Evolutionary conservation across 2,113 vertebrate genomes (phyloP), one percentile per base, ranked within the genome.

Genomic region (Dicrurus megarhynchus): DNA sequence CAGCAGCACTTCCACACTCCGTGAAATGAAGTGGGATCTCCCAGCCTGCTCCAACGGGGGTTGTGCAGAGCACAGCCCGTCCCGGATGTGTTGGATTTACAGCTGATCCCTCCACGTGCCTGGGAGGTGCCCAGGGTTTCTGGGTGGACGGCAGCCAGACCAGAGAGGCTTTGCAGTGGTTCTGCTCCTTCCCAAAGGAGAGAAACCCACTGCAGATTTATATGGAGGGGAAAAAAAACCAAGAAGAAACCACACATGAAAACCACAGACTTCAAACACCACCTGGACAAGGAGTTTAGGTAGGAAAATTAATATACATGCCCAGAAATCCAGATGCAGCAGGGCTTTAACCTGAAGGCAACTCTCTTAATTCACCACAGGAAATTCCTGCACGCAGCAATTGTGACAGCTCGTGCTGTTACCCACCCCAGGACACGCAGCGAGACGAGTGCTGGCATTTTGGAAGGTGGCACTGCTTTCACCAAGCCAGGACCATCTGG

Each of bases 171-270:
- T 69, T 84, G 64, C 19, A 33, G 80, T 52, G 55, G 23, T 74
- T 90, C 68, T 70, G 37, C 28, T 80, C 39, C 2, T 27, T 84
- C 71, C 76, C 55, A 2, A 50, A 59, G 55, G 70, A 79, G 13
- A 49, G 7, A 83, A 88, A 74, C 32, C 30, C 79, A 32, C 6
- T 1, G 47, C 15, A 76, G 60, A 77, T 77, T 83, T 55, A 59
- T 37, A 30, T 0, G 4, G 41, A 37, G 6, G 0, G 13, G 0
- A 1, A 7, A 16, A 9, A 22, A 19, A 24, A 2, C 3, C 6
- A 18, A 22, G 1, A 46, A 23, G 13, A 81, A 87, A 42, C 23
- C 41, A 52, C 79, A 33, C 2, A 14, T 7, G 33, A 35, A 93
- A 95, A 77, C 76, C 79, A 8, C 65, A 94, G 18, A 69, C 83